Conservation (phyloP, 2,113 vertebrate species). For the Tichodroma muraria region DNA sequence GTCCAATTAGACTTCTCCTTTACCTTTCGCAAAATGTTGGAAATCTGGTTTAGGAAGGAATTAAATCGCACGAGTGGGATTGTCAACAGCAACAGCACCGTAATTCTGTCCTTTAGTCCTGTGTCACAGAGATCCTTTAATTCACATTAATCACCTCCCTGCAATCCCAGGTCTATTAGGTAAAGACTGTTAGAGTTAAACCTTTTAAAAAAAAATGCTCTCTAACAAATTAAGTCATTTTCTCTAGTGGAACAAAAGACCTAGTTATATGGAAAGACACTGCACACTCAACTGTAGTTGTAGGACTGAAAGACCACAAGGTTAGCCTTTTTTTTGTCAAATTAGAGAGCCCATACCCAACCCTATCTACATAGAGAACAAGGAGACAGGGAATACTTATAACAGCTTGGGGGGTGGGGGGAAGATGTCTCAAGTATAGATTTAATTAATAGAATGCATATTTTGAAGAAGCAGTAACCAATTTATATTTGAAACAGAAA, state of each 20-base stretch:
- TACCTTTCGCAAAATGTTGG: neutral
- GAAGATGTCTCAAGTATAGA: neutral
- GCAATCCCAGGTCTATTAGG: conserved; percentile 28
- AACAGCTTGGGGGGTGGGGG: neutral
- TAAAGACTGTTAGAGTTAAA: conserved; percentile 33
- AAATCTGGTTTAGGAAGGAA: neutral
- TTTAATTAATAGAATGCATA: conserved; percentile 23
- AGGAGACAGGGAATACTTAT: neutral
- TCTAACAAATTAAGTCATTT: conserved; percentile 42
- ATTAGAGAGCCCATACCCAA: neutral
- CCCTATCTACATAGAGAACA: neutral
- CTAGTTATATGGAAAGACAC: neutral
- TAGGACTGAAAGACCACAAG: conserved; percentile 5
- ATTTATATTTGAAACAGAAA: conserved; percentile 38
- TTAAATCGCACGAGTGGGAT: neutral
- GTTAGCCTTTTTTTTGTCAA: neutral
- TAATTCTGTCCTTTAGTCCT: conserved; percentile 10
- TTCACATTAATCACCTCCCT: conserved; percentile 36
- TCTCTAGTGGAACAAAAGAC: conserved; percentile 32
- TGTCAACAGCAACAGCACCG: neutral
- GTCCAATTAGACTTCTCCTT: neutral
- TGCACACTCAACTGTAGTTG: neutral
- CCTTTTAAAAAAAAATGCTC: neutral
- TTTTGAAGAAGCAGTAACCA: conserved; percentile 30
- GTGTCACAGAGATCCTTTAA: conserved; percentile 31